Evolutionary conservation across 2,797 vertebrate genomes (phyloP).

Genomic region (Enteromius trimaculatus): DNA sequence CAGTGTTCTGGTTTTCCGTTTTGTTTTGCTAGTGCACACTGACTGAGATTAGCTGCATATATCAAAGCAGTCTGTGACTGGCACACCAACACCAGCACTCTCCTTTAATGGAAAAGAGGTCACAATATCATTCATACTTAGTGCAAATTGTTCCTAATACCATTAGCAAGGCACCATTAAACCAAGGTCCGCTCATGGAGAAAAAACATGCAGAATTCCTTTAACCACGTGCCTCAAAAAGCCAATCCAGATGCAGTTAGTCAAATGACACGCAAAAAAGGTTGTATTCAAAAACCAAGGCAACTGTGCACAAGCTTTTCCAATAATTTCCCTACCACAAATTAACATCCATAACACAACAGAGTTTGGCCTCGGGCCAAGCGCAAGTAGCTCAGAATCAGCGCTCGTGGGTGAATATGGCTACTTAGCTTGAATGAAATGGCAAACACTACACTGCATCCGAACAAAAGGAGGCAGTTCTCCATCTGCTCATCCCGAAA

Average conservation of each 20-base stretch:
- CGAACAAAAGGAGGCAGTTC: slow-evolving; percentile 49
- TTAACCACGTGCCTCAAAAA: slow-evolving; percentile 58
- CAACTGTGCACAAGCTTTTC: slow-evolving; percentile 15
- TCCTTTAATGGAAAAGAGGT: slow-evolving; percentile 75
- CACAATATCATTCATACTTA: slow-evolving; percentile 86
- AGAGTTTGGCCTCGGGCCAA: slow-evolving; percentile 33
- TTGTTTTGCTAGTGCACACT: slow-evolving; percentile 29
- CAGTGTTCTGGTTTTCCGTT: slow-evolving; percentile 29
- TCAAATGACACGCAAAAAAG: slow-evolving; percentile 7
- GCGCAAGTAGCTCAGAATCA: slow-evolving; percentile 39
- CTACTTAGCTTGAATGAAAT: slow-evolving; percentile 44
- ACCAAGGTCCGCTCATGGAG: slow-evolving; percentile 56
- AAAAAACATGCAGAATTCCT: slow-evolving; percentile 52
- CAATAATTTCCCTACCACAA: slow-evolving; percentile 26
- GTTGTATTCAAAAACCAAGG: slow-evolving; percentile 44
- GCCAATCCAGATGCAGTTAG: slow-evolving; percentile 36
- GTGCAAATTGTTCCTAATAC: slow-evolving; percentile 84
- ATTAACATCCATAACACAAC: slow-evolving; percentile 43
- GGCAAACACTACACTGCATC: slow-evolving; percentile 24
- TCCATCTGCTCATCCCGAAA: slow-evolving; percentile 49
- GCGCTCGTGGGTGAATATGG: slow-evolving; percentile 41
- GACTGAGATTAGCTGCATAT: slow-evolving; percentile 51
- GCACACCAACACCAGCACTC: slow-evolving; percentile 59
- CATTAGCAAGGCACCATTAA: slow-evolving; percentile 75
- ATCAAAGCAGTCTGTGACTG: slow-evolving; percentile 45